These are phyloP conservation scores for Platyscapa corneri DNA, from an alignment of 1,140 invertebrate genomes.

Conservation along the genomic window DNA sequence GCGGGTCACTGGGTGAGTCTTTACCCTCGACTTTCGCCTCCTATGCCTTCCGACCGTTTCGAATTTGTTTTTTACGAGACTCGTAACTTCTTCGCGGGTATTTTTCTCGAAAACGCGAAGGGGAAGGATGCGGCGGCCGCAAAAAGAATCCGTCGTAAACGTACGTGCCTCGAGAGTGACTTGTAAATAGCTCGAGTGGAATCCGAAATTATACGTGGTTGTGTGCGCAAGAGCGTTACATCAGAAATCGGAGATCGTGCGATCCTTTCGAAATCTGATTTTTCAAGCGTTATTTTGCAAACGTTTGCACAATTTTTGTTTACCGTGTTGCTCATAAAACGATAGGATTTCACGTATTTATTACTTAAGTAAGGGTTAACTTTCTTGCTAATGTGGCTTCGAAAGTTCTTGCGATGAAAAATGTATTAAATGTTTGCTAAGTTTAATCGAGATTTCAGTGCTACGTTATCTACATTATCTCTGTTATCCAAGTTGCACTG, in stretches of 20 bases:
- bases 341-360: not conserved
- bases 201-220: not conserved
- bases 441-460: too few species aligned
- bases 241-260: not conserved
- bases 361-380: not conserved
- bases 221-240: not conserved
- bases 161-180: too few species aligned
- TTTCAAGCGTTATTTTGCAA: not conserved
- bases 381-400: not conserved
- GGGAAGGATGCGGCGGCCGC: not conserved
- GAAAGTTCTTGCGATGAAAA: too few species aligned
- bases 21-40: not conserved
- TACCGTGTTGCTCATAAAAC: not conserved
- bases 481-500: too few species aligned
- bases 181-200: constrained; percentile 7
- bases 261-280: not conserved
- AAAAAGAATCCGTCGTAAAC: not conserved
- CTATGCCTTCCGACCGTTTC: not conserved
- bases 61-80: not conserved
- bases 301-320: too few species aligned
- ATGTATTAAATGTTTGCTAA: too few species aligned
- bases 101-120: not conserved
- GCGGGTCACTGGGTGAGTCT: constrained; percentile 33
- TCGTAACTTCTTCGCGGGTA: not conserved
- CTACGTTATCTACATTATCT: too few species aligned